Evolutionary conservation across 2,797 vertebrate genomes (phyloP).

Genomic region (Sebastes diploproa): DNA sequence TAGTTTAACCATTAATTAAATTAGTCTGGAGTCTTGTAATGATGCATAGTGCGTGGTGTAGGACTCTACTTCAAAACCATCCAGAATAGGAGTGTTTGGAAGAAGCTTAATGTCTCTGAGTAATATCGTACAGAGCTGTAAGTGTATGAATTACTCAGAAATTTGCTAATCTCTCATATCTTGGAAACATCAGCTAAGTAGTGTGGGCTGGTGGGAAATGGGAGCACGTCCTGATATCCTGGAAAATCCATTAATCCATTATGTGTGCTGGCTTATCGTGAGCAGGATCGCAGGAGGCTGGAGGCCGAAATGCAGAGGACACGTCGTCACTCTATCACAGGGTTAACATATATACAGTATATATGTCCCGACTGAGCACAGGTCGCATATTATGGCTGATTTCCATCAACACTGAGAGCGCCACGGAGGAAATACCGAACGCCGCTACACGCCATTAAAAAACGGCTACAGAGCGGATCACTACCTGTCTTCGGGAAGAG

Average conservation of each 20-base stretch:
- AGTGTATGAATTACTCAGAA: not conserved
- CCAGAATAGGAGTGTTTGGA: not conserved
- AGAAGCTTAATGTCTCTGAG: not conserved
- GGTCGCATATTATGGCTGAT: too few relatives aligned
- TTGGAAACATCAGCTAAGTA: not conserved
- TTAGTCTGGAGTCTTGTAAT: not conserved
- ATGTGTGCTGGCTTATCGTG: not conserved
- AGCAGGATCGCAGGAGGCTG: not conserved
- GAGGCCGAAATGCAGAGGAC: not conserved
- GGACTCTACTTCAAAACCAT: not conserved
- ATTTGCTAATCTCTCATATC: slow-evolving; percentile 5
- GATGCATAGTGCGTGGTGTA: not conserved
- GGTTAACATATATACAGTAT: not conserved
- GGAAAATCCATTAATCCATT: slow-evolving; percentile 9
- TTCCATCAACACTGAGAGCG: too few relatives aligned
- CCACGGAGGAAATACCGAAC: too few relatives aligned
- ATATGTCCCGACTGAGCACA: not conserved
- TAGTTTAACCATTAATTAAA: not conserved
- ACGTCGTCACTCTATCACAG: not conserved
- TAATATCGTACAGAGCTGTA: not conserved
- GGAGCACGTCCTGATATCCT: not conserved
- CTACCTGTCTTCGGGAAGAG: too few relatives aligned
- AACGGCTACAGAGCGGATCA: too few relatives aligned
- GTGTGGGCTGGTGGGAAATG: slow-evolving; percentile 1
- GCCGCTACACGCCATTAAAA: too few relatives aligned